Conservation (phyloP, 2,888 invertebrate genomes). For the Acrobeloides nanus region DNA sequence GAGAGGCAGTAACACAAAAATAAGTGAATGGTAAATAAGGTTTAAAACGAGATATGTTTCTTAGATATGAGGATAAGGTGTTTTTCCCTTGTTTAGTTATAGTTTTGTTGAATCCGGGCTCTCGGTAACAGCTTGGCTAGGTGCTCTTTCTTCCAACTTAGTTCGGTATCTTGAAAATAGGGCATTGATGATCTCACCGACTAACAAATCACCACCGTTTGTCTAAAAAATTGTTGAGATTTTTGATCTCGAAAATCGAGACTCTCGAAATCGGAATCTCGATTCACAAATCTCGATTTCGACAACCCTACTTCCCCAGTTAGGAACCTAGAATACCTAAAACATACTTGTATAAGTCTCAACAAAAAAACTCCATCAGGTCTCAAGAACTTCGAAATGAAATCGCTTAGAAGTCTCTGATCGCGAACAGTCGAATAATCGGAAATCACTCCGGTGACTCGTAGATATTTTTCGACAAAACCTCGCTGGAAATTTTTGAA, state of each 20-base stretch:
- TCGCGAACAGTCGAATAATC: slow-evolving; percentile 21
- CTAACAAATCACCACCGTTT: slow-evolving; percentile 47
- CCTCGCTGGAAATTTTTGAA: slow-evolving; percentile 19
- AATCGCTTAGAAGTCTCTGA: slow-evolving; percentile 24
- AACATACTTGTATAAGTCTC: slow-evolving; percentile 42
- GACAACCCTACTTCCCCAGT: too few relatives aligned
- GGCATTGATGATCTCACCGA: slow-evolving; percentile 30
- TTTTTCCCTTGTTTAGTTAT: too few relatives aligned
- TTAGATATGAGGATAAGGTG: too few relatives aligned
- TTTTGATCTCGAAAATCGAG: too few relatives aligned
- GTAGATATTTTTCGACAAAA: slow-evolving; percentile 35
- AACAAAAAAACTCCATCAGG: slow-evolving; percentile 50
- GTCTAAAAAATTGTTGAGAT: slow-evolving; percentile 27
- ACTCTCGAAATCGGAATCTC: too few relatives aligned
- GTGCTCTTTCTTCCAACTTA: slow-evolving; percentile 1
- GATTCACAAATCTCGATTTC: too few relatives aligned
- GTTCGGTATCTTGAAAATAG: slow-evolving; percentile 3
- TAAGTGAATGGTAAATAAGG: too few relatives aligned
- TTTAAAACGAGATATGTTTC: too few relatives aligned
- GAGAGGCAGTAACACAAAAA: too few relatives aligned
- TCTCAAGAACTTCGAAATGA: slow-evolving; percentile 39
- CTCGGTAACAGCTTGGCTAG: slow-evolving; percentile 8
- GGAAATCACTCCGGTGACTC: slow-evolving; percentile 23
- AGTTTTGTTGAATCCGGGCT: slow-evolving; percentile 2
- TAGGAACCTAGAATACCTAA: too few relatives aligned